Evolutionary conservation across 1,140 invertebrate species (phyloP).

Genomic region (Carcinoscorpius rotundicauda): DNA sequence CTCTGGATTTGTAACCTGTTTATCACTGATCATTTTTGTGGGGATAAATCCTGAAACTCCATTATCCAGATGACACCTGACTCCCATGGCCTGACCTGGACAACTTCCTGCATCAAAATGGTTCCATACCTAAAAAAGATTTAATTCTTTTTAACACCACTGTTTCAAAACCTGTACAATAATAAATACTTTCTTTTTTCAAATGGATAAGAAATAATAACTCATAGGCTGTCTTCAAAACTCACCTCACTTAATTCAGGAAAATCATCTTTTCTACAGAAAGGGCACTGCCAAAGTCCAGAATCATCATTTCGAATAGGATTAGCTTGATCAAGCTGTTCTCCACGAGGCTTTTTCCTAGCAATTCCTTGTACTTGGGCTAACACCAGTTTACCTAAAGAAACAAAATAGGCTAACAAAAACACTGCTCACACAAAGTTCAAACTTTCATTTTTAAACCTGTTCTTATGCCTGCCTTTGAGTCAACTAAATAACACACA

Average conservation of each 20-base stretch:
- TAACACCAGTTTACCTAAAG: constrained; percentile 38
- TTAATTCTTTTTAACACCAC: constrained; percentile 7
- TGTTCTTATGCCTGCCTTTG: not conserved
- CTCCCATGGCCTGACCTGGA: constrained; percentile 86
- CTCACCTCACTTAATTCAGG: constrained; percentile 77
- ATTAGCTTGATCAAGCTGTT: constrained; percentile 89
- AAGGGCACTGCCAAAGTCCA: constrained; percentile 92
- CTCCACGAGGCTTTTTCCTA: constrained; percentile 75
- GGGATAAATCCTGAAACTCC: constrained; percentile 88
- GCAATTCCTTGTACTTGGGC: constrained; percentile 39
- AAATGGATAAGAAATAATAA: not conserved
- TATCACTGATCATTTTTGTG: constrained; percentile 90
- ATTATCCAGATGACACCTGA: constrained; percentile 82
- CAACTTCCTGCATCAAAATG: constrained; percentile 94
- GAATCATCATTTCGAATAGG: constrained; percentile 88
- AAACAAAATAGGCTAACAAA: constrained; percentile 40
- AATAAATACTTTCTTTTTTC: constrained; percentile 4
- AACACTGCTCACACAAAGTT: not conserved
- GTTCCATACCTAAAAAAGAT: constrained; percentile 64
- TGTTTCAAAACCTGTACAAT: constrained; percentile 7
- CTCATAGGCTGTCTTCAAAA: not conserved
- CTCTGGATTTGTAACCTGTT: constrained; percentile 80
- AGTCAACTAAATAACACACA: no score
- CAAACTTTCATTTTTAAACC: not conserved
- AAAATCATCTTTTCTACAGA: constrained; percentile 91